Base-by-base conservation (phyloP, 2,888 invertebrate species). In the Ferrisia virgata region DNA sequence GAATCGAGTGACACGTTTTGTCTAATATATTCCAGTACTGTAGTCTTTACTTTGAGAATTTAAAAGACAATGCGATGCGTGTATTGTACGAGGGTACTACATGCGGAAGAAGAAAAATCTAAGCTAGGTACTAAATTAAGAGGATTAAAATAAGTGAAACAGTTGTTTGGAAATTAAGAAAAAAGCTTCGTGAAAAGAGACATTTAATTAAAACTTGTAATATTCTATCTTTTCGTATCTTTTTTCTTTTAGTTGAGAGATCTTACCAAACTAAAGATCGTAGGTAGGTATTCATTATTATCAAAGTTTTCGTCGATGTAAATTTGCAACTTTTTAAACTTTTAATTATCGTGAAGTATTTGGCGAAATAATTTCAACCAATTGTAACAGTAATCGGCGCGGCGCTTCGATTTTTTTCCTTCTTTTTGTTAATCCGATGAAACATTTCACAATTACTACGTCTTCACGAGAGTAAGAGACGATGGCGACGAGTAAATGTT, bases 251-350 rank as follows among this genome's bases (percentile, higher is more conserved):
- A 3, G 33, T n/a, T 18, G 28, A 36, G 8, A 33, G 36, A 76
- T 76, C 72, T 36, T 76, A 36, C 36, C 36, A 4, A 36, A 76
- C 72, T 76, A 76, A 76, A 76, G 28, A 69, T 69, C 53, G 22
- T 33, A n/a, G n/a, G n/a, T n/a, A n/a, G n/a, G 72, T 76, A 76
- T 76, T 76, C 72, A 31, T 76, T 76, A 76, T 76, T 76, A 76
- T 36, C 36, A 36, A 76, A 76, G 72, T 76, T 76, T 76, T 76
- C 36, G 36, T 76, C 72, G 72, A 76, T 76, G 72, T 76, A 76
- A 36, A 76, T 76, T 76, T 36, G 33, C 18, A 36, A 76, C 72
- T 76, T 76, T 76, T 76, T 76, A 76, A 76, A 76, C 72, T 76
- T 76, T 76, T 76, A 76, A 76, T 76, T 76, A 76, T 76, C 72